These are phyloP conservation scores for Spermophilus dauricus DNA, from an alignment of 2,113 vertebrate genomes.

Conservation along the genomic window DNA sequence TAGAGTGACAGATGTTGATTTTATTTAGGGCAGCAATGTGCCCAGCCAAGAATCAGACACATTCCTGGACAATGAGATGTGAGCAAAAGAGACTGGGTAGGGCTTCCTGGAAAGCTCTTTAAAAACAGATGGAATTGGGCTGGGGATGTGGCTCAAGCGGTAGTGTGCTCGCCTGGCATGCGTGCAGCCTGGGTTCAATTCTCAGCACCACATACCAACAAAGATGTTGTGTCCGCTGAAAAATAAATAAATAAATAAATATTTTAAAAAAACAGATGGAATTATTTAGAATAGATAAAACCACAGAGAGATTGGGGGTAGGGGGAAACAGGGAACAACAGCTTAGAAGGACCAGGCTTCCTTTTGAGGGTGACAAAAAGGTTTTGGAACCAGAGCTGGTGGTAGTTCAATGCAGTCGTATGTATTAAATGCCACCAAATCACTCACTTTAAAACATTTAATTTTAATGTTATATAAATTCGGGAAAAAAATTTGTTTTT, in stretches of 20 bases:
- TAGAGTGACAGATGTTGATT: not conserved
- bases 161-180: too few relatives aligned
- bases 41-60: not conserved
- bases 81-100: not conserved
- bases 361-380: not conserved
- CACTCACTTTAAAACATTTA: not conserved
- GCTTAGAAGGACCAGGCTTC: not conserved
- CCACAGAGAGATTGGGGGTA: not conserved
- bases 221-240: too few relatives aligned
- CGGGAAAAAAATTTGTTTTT: not conserved
- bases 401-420: not conserved
- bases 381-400: not conserved
- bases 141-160: too few relatives aligned
- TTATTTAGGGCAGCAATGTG: not conserved
- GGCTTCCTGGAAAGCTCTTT: conserved; percentile 45
- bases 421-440: conserved; percentile 6
- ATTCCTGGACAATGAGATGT: conserved; percentile 15
- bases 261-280: not conserved
- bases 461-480: not conserved
- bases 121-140: not conserved
- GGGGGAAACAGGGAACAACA: not conserved
- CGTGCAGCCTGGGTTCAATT: too few relatives aligned
- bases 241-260: too few relatives aligned
- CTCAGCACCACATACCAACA: too few relatives aligned
- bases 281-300: conserved; percentile 2